phyloP scores from a whole-genome alignment of 2,888 invertebrate genomes.

The Blomia tropicalis region DNA sequence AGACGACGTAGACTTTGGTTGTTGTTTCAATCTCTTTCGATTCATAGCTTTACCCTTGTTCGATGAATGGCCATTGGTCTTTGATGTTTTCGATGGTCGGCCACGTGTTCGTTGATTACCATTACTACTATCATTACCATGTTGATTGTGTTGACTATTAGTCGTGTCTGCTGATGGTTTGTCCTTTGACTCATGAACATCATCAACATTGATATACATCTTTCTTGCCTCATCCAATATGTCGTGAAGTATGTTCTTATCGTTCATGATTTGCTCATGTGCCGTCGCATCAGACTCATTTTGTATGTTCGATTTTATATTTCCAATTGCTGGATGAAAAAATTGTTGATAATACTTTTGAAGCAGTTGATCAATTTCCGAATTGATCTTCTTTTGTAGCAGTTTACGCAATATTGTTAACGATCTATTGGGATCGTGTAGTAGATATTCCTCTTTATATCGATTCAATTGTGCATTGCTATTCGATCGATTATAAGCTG shows the following conservation, averaged over 20 bases:
- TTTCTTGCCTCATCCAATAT: slow-evolving; percentile 57
- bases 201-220: slow-evolving; percentile 42
- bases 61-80: too few species aligned
- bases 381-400: slow-evolving; percentile 57
- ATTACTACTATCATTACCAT: too few species aligned
- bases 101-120: too few species aligned
- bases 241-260: slow-evolving; percentile 51
- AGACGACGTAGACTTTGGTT: too few species aligned
- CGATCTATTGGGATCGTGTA: slow-evolving; percentile 45
- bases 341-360: slow-evolving; percentile 62
- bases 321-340: slow-evolving; percentile 60
- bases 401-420: slow-evolving; percentile 57
- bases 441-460: neutral
- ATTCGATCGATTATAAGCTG: too few species aligned
- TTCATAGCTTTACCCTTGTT: too few species aligned
- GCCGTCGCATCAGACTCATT: slow-evolving; percentile 52
- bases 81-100: too few species aligned
- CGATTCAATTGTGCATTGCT: slow-evolving; percentile 30
- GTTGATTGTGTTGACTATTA: too few species aligned
- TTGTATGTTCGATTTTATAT: slow-evolving; percentile 57
- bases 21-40: too few species aligned
- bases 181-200: too few species aligned
- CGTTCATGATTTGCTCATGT: slow-evolving; percentile 49
- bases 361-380: slow-evolving; percentile 58
- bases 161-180: too few species aligned